A percentile compares a stretch with the other conserved stretches of the same genome.
phyloP scores from a whole-genome alignment of 2,888 invertebrate genomes.

The Torymus texanus region DNA sequence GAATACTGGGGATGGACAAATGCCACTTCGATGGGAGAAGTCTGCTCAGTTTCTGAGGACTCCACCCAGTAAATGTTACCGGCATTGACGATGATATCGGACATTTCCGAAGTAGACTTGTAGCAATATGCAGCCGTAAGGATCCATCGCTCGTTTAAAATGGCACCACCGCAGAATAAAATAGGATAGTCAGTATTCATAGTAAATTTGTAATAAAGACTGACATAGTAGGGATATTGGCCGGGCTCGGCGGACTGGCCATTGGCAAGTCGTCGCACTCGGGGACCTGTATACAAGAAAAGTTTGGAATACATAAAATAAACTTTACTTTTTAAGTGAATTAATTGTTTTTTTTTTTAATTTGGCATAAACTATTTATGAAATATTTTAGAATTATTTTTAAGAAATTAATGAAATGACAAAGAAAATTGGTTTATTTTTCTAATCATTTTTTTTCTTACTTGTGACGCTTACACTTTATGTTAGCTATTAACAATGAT shows the following conservation, averaged over 20 bases:
- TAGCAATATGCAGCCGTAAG: slow-evolving; percentile 59
- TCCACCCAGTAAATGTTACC: slow-evolving; percentile 48
- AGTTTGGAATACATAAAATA: too few relatives aligned
- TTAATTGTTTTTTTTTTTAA: too few relatives aligned
- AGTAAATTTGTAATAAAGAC: slow-evolving; percentile 69
- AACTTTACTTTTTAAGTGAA: too few relatives aligned
- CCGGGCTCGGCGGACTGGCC: slow-evolving; percentile 69
- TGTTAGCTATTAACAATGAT: neutral
- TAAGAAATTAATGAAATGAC: too few relatives aligned
- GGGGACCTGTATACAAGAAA: neutral
- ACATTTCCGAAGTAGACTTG: slow-evolving; percentile 6
- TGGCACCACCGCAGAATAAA: slow-evolving; percentile 56
- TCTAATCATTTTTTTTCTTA: too few relatives aligned
- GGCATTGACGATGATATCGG: slow-evolving; percentile 52
- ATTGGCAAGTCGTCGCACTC: slow-evolving; percentile 59
- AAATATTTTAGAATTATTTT: too few relatives aligned
- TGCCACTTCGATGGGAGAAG: neutral
- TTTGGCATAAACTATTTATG: too few relatives aligned
- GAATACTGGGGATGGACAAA: slow-evolving; percentile 66
- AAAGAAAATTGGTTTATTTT: too few relatives aligned
- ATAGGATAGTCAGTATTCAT: slow-evolving; percentile 40
- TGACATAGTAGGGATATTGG: slow-evolving; percentile 75
- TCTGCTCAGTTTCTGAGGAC: slow-evolving; percentile 51
- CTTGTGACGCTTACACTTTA: too few relatives aligned
- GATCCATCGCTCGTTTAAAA: slow-evolving; percentile 54